Percentiles rank a stretch among this genome's conserved stretches.
Evolutionary conservation across 2,888 invertebrate genomes (phyloP).

Genomic region (Incurvaria masculella): DNA sequence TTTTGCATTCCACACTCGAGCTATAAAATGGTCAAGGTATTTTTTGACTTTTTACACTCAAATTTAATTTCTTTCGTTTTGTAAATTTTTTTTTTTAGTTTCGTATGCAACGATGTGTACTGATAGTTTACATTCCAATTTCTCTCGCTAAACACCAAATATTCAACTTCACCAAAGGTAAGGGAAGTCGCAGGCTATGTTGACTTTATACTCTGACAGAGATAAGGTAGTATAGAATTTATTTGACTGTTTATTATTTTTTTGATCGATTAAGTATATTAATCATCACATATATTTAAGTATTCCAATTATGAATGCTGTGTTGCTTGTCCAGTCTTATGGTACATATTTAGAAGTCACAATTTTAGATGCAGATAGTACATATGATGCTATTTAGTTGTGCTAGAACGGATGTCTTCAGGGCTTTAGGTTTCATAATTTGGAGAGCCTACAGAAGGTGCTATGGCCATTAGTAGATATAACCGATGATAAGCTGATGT

Average conservation of each 20-base stretch:
- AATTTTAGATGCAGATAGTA: too few species aligned
- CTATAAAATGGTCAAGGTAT: constrained; percentile 56
- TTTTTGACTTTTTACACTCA: constrained; percentile 60
- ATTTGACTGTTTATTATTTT: constrained; percentile 41
- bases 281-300: neutral
- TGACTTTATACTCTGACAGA: constrained; percentile 26
- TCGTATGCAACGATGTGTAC: constrained; percentile 26
- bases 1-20: constrained; percentile 28
- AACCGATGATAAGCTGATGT: too few species aligned
- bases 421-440: too few species aligned
- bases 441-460: too few species aligned
- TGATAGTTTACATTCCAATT: constrained; percentile 47
- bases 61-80: constrained; percentile 34
- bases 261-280: constrained; percentile 4
- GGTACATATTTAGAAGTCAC: too few species aligned
- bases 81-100: constrained; percentile 28
- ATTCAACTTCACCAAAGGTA: constrained; percentile 49
- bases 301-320: neutral
- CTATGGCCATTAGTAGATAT: too few species aligned
- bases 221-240: constrained; percentile 58
- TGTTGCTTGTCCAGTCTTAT: too few species aligned
- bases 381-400: too few species aligned
- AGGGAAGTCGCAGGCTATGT: constrained; percentile 41
- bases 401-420: too few species aligned
- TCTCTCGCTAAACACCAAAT: constrained; percentile 37